These are phyloP conservation scores for Phocoena sinus DNA, from an alignment of 2,113 vertebrate genomes.

Conservation along the genomic window DNA sequence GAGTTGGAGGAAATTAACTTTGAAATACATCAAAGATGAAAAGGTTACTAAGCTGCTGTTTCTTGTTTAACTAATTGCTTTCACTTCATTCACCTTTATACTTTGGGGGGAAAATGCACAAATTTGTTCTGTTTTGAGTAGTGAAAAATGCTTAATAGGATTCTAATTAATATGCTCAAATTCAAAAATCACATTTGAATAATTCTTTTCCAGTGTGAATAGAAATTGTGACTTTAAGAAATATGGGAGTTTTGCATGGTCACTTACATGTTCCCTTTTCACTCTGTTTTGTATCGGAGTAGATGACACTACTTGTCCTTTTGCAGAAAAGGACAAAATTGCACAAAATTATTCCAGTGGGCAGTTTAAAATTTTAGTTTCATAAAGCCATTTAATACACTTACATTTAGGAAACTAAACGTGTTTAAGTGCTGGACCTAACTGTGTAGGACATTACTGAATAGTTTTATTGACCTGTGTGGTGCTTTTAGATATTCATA, in stretches of 20 bases:
- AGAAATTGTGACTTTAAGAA: neutral
- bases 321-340: neutral
- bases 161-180: slow-evolving; percentile 34
- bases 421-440: neutral
- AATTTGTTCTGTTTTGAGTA: slow-evolving; percentile 23
- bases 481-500: neutral
- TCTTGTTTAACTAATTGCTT: slow-evolving; percentile 50
- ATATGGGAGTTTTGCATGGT: neutral
- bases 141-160: slow-evolving; percentile 29
- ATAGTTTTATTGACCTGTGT: neutral
- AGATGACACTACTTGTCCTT: neutral
- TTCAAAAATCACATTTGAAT: neutral
- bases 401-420: neutral
- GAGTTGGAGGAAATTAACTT: slow-evolving; percentile 28
- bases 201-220: neutral
- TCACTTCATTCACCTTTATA: slow-evolving; percentile 32
- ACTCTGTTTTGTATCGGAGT: neutral
- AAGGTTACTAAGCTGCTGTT: neutral
- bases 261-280: neutral
- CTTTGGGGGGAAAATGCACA: slow-evolving; percentile 19
- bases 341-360: neutral
- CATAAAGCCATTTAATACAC: neutral
- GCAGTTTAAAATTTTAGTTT: slow-evolving; percentile 13
- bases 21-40: slow-evolving; percentile 14
- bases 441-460: neutral